Percentiles rank a stretch among this genome's conserved stretches.
Evolutionary conservation across 1,140 invertebrate genomes (phyloP).

Genomic region (Drosophila orena): DNA sequence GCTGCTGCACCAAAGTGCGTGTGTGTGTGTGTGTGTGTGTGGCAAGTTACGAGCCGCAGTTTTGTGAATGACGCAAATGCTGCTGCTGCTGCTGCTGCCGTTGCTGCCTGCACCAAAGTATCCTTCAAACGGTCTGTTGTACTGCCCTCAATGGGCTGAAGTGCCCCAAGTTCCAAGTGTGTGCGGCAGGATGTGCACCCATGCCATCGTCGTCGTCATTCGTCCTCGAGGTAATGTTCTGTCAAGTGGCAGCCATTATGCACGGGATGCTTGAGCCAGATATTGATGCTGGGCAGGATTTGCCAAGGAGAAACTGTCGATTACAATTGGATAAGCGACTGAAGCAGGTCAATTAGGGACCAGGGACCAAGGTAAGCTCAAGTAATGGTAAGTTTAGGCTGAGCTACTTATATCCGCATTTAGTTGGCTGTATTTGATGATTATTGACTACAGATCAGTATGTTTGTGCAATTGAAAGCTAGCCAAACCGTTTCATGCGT

Average conservation of each 20-base stretch:
- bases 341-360: slow-evolving; percentile 2
- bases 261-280: slow-evolving; percentile 18
- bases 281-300: neutral
- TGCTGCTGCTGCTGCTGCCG: slow-evolving; percentile 13
- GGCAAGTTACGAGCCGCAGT: slow-evolving; percentile 41
- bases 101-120: slow-evolving; percentile 38
- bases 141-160: slow-evolving; percentile 20
- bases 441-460: no score
- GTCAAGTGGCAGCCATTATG: slow-evolving; percentile 35
- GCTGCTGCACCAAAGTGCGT: neutral
- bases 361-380: slow-evolving; percentile 13
- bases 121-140: slow-evolving; percentile 32
- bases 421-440: no score
- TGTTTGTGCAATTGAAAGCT: no score
- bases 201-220: slow-evolving; percentile 25
- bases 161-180: slow-evolving; percentile 34
- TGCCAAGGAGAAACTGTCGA: slow-evolving; percentile 18
- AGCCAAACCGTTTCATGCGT: no score
- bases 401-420: neutral
- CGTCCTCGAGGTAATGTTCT: slow-evolving; percentile 47
- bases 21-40: slow-evolving; percentile 6
- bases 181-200: slow-evolving; percentile 6
- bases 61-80: slow-evolving; percentile 68
- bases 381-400: neutral
- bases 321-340: slow-evolving; percentile 23